phyloP scores from a whole-genome alignment of 2,888 invertebrate genomes.

The Anoncus sp. region DNA sequence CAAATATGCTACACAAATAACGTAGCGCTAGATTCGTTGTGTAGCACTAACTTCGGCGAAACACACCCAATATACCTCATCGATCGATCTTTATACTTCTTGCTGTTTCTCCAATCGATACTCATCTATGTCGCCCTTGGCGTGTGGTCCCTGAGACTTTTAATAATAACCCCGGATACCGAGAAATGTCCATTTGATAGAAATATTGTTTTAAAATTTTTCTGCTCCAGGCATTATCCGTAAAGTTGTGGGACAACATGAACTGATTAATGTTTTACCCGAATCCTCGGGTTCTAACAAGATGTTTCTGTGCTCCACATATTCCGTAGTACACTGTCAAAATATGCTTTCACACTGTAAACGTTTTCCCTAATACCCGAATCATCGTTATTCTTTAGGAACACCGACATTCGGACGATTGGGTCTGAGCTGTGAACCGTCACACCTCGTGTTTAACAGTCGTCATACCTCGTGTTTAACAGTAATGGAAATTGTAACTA shows the following conservation, averaged over 20 bases:
- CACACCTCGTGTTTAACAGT: no score
- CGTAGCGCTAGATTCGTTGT: no score
- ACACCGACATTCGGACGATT: no score
- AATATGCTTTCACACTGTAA: not conserved
- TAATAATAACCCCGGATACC: not conserved
- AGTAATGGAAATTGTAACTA: not conserved
- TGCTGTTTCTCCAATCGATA: slow-evolving; percentile 69
- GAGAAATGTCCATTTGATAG: not conserved
- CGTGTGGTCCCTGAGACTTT: slow-evolving; percentile 11
- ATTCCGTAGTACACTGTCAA: slow-evolving; percentile 6
- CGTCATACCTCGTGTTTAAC: not conserved
- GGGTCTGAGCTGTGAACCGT: no score
- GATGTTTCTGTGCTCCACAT: no score
- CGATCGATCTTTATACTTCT: not conserved
- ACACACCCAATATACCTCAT: no score
- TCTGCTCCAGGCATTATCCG: not conserved
- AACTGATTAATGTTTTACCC: not conserved
- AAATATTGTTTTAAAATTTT: not conserved
- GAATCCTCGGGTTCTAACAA: no score
- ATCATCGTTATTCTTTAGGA: not conserved
- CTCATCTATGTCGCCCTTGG: slow-evolving; percentile 55
- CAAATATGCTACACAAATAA: no score
- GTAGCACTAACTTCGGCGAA: no score
- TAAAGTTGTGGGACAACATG: not conserved
- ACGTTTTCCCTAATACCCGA: not conserved